Evolutionary conservation across 2,888 invertebrate genomes (phyloP), one percentile per base, ranked within the genome.

Genomic region (Scrobipalpa atriplicella): DNA sequence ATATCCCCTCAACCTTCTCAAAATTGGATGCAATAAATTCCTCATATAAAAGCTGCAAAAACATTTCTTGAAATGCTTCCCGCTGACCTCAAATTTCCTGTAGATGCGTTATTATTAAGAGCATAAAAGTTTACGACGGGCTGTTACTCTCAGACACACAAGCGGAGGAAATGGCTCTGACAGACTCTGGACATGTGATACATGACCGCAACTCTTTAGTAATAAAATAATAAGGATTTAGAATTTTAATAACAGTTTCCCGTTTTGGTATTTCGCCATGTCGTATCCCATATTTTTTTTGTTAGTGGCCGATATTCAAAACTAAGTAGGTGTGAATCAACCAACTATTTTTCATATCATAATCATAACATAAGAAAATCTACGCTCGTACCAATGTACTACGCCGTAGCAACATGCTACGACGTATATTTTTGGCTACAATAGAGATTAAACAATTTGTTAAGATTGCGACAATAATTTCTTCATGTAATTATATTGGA

Each of bases 91-190:
- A 29, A 58, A 58, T 58, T 58, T 58, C n/a, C 58, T 47, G 21
- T 47, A 21, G 41, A 63, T 63, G 38, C 38, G 63, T 51, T 52
- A 63, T 52, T 63, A 63, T 63, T 63, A 52, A 36, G 52, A 51
- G 52, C 38, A 51, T 63, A 52, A 63, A 63, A 29, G 21, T 63
- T 63, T 63, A 63, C 18, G 52, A 13, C 38, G 51, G 63, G 52
- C 43, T 47, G 38, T 63, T 63, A 63, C 63, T 63, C 52, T 63
- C 63, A 63, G 47, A 18, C 51, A 63, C 52, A 18, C 47, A 29
- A 47, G 47, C 58, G 47, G 47, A 29, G 18, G 36, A 63, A 52
- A 52, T 52, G 63, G 63, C 52, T 36, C 7, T 51, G 63, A 52
- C 63, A 52, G 52, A 36, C 51, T 38, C 11, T 62, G 11, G 21